Base-by-base conservation (phyloP, 2,797 vertebrate species). In the Rhinatrema bivittatum region DNA sequence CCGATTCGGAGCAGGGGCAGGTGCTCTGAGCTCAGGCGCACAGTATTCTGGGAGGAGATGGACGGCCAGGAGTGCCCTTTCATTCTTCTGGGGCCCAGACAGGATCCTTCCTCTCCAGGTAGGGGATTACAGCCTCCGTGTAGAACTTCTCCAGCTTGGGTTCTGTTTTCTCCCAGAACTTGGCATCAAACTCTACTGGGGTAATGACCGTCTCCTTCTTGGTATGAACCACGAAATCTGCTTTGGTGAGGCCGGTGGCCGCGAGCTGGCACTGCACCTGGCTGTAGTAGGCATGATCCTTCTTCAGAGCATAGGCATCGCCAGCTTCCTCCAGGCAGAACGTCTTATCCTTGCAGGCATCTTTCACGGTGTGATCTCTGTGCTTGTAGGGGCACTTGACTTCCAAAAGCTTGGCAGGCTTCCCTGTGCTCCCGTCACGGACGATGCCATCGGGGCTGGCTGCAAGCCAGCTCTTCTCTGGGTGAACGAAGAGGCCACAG, bases 321-420 rank as follows among this genome's bases (percentile, higher is more conserved):
- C 56, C 50, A 0, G 46, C 16, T 8, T 68, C 5, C 9, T 78
- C 28, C 61, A 91, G 72, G 22, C 87, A 90, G 76, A 91, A 91
- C 4, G 40, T 22, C 0, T 16, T 45, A 65, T 90, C 86, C 1
- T 60, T 62, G 52, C 87, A 89, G 46, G 87, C 87, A 25, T 87
- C 71, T 0, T 59, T 60, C 39, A 88, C 72, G 0, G 70, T 74
- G 13, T 45, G 58, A 3, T 81, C 11, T 27, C 71, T 68, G 69
- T 90, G 85, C 45, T 90, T 90, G 59, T 74, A 85, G 10, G 89
- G 87, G 72, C 89, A 90, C 60, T 90, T 90, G 25, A 90, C 84
- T 60, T 91, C 89, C 62, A 90, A 55, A 27, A 82, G 59, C 26
- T 81, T 58, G 39, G 88, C 52, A 7, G 39, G 10, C 31, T 71